Evolutionary conservation across 2,113 vertebrate genomes (phyloP), one percentile per base, ranked within the genome.

Genomic region (Gopherus flavomarginatus): DNA sequence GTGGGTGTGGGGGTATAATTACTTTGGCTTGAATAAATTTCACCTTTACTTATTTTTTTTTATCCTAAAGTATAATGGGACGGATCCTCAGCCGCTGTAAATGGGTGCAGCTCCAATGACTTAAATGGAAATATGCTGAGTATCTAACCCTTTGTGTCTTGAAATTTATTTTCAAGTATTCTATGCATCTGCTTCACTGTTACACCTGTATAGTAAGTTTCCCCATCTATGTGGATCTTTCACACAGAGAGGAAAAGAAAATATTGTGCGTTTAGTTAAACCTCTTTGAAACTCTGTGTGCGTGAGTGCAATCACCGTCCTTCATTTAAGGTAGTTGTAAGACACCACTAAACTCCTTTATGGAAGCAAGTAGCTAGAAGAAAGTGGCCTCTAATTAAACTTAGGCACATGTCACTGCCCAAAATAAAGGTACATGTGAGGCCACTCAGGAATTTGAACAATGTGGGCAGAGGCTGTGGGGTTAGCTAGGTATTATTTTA

Each of bases 111-210:
- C 21, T 90, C 72, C 26, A 4, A 3, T 78, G 17, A 44, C 6
- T 53, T 14, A 75, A 3, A 1, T 38, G 13, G 1, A 5, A 11
- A 5, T 6, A 31, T 0, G 2, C 22, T 0, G 81, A 1, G 22
- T 53, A 6, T 8, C 16, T 44, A 17, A 16, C 35, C 29, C 17
- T 86, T 1, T 0, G 21, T 52, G 5, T 6, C 2, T 29, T 83
- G 16, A 86, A 89, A 89, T 78, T 0, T 0, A 6, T 27, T 86
- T 29, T 27, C 7, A 82, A 79, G 54, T 89, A 72, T 8, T 92
- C 16, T 26, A 11, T 10, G 14, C 7, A 94, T 83, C 88, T 6
- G 2, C 86, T 53, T 84, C 31, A 38, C 14, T 35, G 11, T 35
- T 65, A 31, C 1, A 17, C 50, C 85, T 42, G 29, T 62, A 38